Evolutionary conservation across 2,113 vertebrate species (phyloP).

Genomic region (Megaptera novaeangliae): DNA sequence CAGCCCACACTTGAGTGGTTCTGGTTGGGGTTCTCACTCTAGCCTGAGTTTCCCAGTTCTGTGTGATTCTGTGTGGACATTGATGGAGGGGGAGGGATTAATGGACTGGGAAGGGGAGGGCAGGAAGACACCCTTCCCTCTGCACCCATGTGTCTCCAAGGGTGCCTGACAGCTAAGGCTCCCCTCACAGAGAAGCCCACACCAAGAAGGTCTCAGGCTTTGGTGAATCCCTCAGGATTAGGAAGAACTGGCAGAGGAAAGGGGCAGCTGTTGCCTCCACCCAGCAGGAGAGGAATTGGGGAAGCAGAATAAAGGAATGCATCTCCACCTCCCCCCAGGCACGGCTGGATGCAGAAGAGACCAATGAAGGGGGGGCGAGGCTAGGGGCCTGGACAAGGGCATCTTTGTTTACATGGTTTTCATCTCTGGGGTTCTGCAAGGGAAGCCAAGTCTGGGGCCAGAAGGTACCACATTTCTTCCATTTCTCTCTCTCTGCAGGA

Average conservation of each 20-base stretch:
- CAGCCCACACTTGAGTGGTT: background rate
- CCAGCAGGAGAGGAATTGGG: background rate
- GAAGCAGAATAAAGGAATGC: background rate
- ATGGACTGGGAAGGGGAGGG: background rate
- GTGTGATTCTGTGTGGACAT: too few species aligned
- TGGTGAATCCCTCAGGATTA: background rate
- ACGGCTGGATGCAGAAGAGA: background rate
- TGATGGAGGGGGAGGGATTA: background rate
- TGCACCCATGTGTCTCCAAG: fast-evolving
- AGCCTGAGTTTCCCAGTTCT: background rate
- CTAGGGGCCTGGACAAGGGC: background rate
- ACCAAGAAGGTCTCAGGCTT: too few species aligned
- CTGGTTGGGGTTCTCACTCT: background rate
- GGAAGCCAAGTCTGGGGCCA: background rate
- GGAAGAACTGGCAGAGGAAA: background rate
- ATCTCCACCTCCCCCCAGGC: background rate
- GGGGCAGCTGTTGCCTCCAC: background rate
- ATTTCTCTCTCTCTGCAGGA: background rate
- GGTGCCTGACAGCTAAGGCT: background rate
- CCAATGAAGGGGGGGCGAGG: too few species aligned
- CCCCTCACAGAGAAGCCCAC: background rate
- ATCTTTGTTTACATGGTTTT: background rate
- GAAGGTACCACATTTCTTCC: background rate
- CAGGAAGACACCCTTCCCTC: background rate
- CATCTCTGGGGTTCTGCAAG: background rate